Evolutionary conservation across 2,113 vertebrate genomes (phyloP), one percentile per base, ranked within the genome.

Genomic region (Laticauda colubrina): DNA sequence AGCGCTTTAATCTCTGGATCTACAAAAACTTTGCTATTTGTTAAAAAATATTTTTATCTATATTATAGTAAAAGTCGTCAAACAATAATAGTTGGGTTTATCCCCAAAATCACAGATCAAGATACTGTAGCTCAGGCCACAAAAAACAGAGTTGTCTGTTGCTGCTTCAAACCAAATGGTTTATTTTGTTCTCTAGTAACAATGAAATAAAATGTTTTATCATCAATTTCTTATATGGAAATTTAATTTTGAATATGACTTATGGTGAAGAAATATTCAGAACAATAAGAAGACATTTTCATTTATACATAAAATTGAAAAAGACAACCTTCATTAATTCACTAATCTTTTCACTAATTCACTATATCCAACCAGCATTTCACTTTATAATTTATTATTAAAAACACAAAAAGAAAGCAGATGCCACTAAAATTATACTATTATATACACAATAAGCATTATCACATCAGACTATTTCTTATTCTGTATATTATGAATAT

Each of bases 251-350:
- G 94, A 75, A 91, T 92, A 95, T 75, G 53, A 89, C 90, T 56
- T 90, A 91, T 92, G 94, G 96, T 93, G 93, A 95, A 89, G 93
- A 96, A 94, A 96, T 95, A 95, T n/a, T n/a, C 43, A 61, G 88
- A 96, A 95, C 90, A 96, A 94, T 81, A 90, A 89, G 34, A 21
- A 93, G 95, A 93, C 94, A 94, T 61, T 87, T 85, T 94, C 95
- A 96, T 91, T 93, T 95, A 91, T 90, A 95, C 51, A 64, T 26
- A 94, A 94, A 54, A 87, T 93, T 69, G 34, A 94, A 59, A 9
- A 92, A 94, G 5, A 81, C 24, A 92, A 29, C 8, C 21, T 51
- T 91, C 59, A 93, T 81, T 61, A 91, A 48, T 94, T 88, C 21
- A 39, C 34, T 39, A 39, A 39, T 93, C 93, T 94, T 91, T 48